A percentile compares a stretch with the other conserved stretches of the same genome.
Conservation (phyloP, 1,140 invertebrate species). For the Ditylenchus dipsaci region DNA sequence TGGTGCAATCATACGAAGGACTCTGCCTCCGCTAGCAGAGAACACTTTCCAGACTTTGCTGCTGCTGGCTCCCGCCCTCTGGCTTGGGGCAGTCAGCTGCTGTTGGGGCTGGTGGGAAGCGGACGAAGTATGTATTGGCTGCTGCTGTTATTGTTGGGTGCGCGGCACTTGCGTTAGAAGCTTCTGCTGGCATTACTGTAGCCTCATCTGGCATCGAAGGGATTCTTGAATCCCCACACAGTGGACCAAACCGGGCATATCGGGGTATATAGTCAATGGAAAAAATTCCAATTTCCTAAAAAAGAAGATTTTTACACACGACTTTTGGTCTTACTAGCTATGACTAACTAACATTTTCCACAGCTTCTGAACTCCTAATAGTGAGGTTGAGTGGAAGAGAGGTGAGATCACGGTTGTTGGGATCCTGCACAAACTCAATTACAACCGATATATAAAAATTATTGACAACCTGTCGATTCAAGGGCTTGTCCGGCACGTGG, state of each 20-base stretch:
- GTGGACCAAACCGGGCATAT: conserved; percentile 89
- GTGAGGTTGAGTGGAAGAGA: conserved; percentile 88
- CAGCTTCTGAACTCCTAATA: conserved; percentile 78
- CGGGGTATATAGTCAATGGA: conserved; percentile 90
- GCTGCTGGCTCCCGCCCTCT: background rate
- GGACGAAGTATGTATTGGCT: background rate
- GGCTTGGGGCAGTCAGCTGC: background rate
- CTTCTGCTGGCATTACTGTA: conserved; percentile 47
- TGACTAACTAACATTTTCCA: conserved; percentile 66
- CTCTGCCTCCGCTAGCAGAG: conserved; percentile 35
- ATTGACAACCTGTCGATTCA: conserved; percentile 24
- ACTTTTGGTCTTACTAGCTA: too few species aligned
- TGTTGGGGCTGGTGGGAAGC: conserved; percentile 39
- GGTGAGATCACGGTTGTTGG: conserved; percentile 76
- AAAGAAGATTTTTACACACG: too few species aligned
- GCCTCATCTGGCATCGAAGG: conserved; percentile 60
- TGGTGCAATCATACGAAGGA: conserved; percentile 74
- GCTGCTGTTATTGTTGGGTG: too few species aligned
- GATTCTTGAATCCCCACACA: conserved; percentile 75
- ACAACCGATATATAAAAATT: conserved; percentile 3
- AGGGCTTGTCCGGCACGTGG: conserved; percentile 41
- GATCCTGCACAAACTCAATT: conserved; percentile 46
- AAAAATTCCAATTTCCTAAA: conserved; percentile 87
- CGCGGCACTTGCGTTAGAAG: conserved; percentile 63
- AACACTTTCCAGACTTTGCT: conserved; percentile 42